These are phyloP conservation scores for Drosophila sp. DNA, from an alignment of 1,140 invertebrate genomes.

Conservation along the genomic window DNA sequence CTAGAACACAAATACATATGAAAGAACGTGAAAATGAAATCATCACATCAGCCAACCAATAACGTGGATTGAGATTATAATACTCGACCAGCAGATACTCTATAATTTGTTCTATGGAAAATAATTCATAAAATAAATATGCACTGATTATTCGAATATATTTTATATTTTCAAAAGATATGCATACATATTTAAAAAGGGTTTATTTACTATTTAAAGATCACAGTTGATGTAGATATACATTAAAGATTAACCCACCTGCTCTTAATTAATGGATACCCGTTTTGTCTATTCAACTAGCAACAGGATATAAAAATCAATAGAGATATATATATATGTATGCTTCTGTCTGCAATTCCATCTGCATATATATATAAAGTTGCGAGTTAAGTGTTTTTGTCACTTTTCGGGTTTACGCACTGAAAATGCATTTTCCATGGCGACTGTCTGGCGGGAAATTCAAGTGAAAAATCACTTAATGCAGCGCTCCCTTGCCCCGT, in stretches of 20 bases:
- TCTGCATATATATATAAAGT: too few relatives aligned
- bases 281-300: too few relatives aligned
- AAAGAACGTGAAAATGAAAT: constrained; percentile 58
- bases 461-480: constrained; percentile 65
- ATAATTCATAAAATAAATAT: too few relatives aligned
- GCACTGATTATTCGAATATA: too few relatives aligned
- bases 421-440: constrained; percentile 64
- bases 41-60: constrained; percentile 47
- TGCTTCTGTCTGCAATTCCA: constrained; percentile 6
- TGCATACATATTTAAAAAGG: too few relatives aligned
- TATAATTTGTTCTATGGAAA: not conserved
- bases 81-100: constrained; percentile 16
- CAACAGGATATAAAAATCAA: constrained; percentile 57
- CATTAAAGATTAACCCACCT: too few relatives aligned
- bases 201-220: too few relatives aligned
- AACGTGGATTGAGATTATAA: not conserved
- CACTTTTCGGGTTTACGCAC: constrained; percentile 38
- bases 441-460: constrained; percentile 60
- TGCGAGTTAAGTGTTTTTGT: constrained; percentile 33
- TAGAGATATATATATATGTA: constrained; percentile 26
- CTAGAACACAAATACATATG: constrained; percentile 17
- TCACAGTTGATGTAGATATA: too few relatives aligned
- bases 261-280: too few relatives aligned
- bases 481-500: constrained; percentile 34
- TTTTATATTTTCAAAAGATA: too few relatives aligned